Conservation (phyloP, 2,113 vertebrate genomes). For the Silurus meridionalis region DNA sequence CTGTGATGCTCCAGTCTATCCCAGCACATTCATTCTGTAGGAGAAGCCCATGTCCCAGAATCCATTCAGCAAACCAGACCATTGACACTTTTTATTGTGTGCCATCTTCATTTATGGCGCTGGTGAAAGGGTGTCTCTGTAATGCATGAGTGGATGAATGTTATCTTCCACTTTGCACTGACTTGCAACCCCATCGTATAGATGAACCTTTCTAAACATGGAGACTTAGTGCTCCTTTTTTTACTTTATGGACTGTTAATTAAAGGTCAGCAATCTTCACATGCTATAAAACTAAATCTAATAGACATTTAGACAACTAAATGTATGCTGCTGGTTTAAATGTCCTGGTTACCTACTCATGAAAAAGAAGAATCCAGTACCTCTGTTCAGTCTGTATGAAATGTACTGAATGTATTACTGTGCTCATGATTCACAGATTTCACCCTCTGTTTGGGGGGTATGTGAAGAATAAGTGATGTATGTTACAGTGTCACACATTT, state of each 20-base stretch:
- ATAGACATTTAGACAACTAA: not conserved
- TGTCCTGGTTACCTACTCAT: not conserved
- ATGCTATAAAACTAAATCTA: not conserved
- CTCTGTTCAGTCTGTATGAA: conserved; percentile 5
- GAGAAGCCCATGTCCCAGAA: not conserved
- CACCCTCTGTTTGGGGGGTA: conserved; percentile 22
- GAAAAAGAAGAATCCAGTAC: conserved; percentile 13
- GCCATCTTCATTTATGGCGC: conserved; percentile 4
- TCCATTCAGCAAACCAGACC: conserved; percentile 18
- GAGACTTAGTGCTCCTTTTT: not conserved
- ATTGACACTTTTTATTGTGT: conserved; percentile 19
- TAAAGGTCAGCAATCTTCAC: not conserved
- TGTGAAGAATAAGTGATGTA: conserved; percentile 46
- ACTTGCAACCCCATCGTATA: not conserved
- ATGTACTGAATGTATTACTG: conserved; percentile 7
- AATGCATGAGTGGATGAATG: conserved; percentile 7
- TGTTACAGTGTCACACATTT: not conserved
- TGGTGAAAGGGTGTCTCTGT: not conserved
- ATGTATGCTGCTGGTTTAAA: conserved; percentile 9
- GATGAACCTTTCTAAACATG: not conserved
- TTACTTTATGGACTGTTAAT: conserved; percentile 8
- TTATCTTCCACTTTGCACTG: conserved; percentile 7
- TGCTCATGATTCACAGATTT: conserved; percentile 2
- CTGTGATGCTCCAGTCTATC: conserved; percentile 56
- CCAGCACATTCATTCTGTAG: not conserved